Percentiles rank a stretch among this genome's conserved stretches.
phyloP scores from a whole-genome alignment of 2,888 invertebrate species.

The Bugulina stolonifera region DNA sequence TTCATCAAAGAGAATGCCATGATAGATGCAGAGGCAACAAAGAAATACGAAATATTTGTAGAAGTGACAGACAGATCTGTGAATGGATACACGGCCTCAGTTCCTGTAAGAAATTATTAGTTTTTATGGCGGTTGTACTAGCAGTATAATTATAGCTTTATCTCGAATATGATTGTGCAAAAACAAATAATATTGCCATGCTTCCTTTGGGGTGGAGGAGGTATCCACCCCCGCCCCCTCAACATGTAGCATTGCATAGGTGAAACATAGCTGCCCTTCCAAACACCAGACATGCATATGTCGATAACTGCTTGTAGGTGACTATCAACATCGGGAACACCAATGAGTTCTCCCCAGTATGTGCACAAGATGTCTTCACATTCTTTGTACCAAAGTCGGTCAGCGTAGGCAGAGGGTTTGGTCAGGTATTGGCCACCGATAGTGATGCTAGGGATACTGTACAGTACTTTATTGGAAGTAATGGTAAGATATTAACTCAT shows the following conservation, averaged over 20 bases:
- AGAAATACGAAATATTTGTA: background rate
- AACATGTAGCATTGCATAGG: no score
- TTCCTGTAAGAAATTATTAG: slow-evolving; percentile 18
- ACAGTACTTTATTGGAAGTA: background rate
- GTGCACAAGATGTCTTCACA: background rate
- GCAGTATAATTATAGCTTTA: no score
- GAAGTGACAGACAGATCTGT: background rate
- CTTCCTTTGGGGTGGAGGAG: no score
- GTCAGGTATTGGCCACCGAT: slow-evolving; percentile 21
- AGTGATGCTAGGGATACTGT: background rate
- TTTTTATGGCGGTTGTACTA: no score
- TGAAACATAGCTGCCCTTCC: no score
- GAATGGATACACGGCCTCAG: background rate
- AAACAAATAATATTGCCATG: no score
- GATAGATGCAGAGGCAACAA: background rate
- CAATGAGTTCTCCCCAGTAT: slow-evolving; percentile 2
- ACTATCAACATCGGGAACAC: background rate
- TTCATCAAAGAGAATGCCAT: background rate
- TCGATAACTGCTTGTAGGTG: background rate
- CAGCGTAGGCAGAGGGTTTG: background rate
- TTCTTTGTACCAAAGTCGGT: slow-evolving; percentile 15
- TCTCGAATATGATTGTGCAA: no score
- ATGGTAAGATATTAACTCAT: no score
- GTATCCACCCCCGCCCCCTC: no score
- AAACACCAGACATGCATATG: no score